phyloP scores from a whole-genome alignment of 2,113 vertebrate species.

The Mionectes macconnelli region DNA sequence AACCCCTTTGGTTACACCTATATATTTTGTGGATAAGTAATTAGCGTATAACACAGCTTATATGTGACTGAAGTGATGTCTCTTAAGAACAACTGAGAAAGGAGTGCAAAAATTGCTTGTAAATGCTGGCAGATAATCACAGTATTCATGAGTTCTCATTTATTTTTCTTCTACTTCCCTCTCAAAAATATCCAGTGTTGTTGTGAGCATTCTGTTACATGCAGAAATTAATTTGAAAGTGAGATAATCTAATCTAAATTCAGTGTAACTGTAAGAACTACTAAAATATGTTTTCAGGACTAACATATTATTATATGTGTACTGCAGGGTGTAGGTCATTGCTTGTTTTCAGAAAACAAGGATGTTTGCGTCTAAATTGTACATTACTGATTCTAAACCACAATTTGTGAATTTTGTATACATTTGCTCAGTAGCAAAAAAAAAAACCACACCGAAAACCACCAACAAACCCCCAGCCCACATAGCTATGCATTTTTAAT shows the following conservation, averaged over 20 bases:
- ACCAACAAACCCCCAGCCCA: background rate
- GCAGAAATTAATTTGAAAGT: slow-evolving; percentile 25
- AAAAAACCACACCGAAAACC: too few species aligned
- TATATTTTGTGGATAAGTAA: background rate
- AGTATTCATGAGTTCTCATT: background rate
- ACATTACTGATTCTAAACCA: background rate
- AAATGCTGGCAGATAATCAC: background rate
- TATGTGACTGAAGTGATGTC: background rate
- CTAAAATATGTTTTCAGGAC: slow-evolving; percentile 40
- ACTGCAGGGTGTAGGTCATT: background rate
- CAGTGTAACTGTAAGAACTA: slow-evolving; percentile 36
- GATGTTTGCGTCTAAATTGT: slow-evolving; percentile 41
- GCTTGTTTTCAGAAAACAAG: slow-evolving; percentile 56
- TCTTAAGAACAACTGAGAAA: background rate
- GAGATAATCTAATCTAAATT: slow-evolving; percentile 36
- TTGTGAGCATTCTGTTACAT: slow-evolving; percentile 23
- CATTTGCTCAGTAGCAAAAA: background rate
- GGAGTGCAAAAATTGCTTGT: background rate
- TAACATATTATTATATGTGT: background rate
- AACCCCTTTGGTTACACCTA: background rate
- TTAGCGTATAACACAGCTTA: background rate
- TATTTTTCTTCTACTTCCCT: background rate
- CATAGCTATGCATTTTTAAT: background rate
- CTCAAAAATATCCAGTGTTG: background rate
- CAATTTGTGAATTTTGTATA: slow-evolving; percentile 17